These are phyloP conservation scores for Penaeus monodon DNA, from an alignment of 2,888 invertebrate genomes.

Conservation along the genomic window DNA sequence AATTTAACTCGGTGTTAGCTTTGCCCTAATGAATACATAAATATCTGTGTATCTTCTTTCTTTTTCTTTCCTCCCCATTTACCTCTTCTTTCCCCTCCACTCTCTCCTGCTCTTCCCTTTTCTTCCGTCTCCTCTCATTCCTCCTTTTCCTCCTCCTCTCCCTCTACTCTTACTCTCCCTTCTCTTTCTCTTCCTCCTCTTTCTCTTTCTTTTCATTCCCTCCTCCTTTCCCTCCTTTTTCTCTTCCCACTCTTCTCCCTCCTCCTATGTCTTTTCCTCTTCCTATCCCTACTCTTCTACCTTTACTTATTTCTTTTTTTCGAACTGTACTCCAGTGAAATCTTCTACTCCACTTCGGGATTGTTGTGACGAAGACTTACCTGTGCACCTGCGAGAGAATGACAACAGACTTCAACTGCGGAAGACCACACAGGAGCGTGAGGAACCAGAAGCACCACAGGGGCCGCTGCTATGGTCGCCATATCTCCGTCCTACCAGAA, in stretches of 20 bases:
- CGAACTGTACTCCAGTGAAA: background rate
- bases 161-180: background rate
- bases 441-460: constrained; percentile 93
- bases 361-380: too few relatives aligned
- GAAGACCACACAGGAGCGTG: constrained; percentile 79
- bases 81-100: background rate
- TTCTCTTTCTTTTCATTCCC: background rate
- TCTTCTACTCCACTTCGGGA: too few relatives aligned
- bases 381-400: too few relatives aligned
- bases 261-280: background rate
- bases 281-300: background rate
- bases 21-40: too few relatives aligned
- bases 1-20: too few relatives aligned
- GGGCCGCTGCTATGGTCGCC: constrained; percentile 89
- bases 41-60: too few relatives aligned
- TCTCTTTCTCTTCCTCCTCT: background rate
- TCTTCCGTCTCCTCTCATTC: too few relatives aligned
- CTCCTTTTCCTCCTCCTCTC: too few relatives aligned
- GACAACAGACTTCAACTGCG: constrained; percentile 76
- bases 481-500: constrained; percentile 72
- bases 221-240: background rate
- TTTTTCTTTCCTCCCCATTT: too few relatives aligned
- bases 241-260: background rate
- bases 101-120: too few relatives aligned
- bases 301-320: background rate